Percentiles rank a stretch among this genome's conserved stretches.
phyloP scores from a whole-genome alignment of 2,113 vertebrate species.

The Thermophis baileyi region DNA sequence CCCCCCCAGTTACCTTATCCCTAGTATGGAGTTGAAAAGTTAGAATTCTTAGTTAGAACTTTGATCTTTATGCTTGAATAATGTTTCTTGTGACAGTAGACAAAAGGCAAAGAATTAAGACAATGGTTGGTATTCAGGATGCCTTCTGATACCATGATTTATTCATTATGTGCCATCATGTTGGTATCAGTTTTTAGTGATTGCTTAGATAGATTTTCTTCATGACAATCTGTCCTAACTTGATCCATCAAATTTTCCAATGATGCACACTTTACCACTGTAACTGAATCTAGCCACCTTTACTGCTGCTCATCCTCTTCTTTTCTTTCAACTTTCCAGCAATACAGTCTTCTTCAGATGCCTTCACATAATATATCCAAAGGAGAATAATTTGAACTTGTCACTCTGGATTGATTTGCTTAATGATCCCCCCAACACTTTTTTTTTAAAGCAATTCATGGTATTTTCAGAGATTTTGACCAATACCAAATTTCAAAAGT shows the following conservation, averaged over 20 bases:
- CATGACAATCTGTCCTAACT: neutral
- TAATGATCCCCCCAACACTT: neutral
- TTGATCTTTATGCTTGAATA: neutral
- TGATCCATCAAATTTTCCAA: neutral
- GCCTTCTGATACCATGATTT: neutral
- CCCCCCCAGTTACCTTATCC: neutral
- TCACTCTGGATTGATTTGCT: neutral
- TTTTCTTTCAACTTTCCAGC: neutral
- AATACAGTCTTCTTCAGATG: neutral
- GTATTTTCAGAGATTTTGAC: neutral
- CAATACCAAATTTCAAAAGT: neutral
- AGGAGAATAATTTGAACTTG: neutral
- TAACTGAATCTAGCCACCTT: neutral
- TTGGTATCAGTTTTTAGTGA: neutral
- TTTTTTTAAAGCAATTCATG: neutral
- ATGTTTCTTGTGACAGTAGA: neutral
- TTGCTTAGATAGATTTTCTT: neutral
- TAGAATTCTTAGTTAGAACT: neutral
- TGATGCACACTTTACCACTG: neutral
- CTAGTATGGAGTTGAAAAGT: neutral
- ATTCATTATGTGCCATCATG: neutral
- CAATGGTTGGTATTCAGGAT: neutral
- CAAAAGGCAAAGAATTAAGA: neutral
- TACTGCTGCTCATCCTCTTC: neutral
- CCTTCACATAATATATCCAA: neutral